phyloP scores from a whole-genome alignment of 1,140 invertebrate genomes.

The Sycophila sp. region DNA sequence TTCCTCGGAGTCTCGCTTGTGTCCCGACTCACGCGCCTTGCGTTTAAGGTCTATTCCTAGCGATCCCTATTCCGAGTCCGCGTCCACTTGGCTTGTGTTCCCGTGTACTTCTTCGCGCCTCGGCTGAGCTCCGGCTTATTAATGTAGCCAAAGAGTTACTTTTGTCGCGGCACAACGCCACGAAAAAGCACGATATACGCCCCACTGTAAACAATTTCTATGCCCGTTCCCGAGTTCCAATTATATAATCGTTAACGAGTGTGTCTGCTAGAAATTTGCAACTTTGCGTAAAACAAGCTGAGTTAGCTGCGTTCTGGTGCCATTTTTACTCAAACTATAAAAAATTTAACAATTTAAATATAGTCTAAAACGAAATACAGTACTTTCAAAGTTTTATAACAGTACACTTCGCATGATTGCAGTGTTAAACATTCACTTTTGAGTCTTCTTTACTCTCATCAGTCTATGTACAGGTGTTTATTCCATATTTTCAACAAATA shows the following conservation, averaged over 20 bases:
- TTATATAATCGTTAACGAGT: background rate
- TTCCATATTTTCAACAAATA: too few species aligned
- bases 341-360: too few species aligned
- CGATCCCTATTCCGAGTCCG: background rate
- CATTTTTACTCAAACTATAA: too few species aligned
- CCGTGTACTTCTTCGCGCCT: background rate
- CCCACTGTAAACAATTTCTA: conserved; percentile 6
- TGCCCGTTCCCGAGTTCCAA: background rate
- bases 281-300: too few species aligned
- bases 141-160: conserved; percentile 10
- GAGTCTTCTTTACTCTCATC: too few species aligned
- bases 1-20: background rate
- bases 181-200: background rate
- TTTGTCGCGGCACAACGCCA: background rate
- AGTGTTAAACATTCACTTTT: too few species aligned
- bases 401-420: too few species aligned
- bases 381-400: too few species aligned
- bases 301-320: too few species aligned
- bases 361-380: too few species aligned
- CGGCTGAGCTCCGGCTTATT: background rate
- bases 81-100: background rate
- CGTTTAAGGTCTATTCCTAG: conserved; percentile 29
- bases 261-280: too few species aligned
- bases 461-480: too few species aligned
- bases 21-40: background rate